Percentiles rank a stretch among this genome's conserved stretches.
These are phyloP conservation scores for Prionailurus viverrinus DNA, from an alignment of 2,113 vertebrate species.

Conservation along the genomic window DNA sequence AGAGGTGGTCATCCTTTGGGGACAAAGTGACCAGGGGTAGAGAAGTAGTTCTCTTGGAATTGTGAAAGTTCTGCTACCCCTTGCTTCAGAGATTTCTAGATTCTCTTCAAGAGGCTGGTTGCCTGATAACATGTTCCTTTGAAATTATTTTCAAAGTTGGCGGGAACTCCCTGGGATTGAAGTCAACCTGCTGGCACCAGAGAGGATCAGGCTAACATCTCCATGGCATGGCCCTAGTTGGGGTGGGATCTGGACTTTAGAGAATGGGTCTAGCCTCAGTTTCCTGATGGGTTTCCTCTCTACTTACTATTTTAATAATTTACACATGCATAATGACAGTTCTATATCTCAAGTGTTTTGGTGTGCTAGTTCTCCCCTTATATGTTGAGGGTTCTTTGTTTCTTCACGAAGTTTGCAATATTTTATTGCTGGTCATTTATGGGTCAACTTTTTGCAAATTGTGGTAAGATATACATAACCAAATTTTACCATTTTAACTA, in stretches of 20 bases:
- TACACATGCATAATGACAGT: too few species aligned
- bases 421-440: neutral
- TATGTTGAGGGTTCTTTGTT: neutral
- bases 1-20: neutral
- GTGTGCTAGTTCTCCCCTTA: neutral
- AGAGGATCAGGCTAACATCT: neutral
- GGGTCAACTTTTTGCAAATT: neutral
- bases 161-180: neutral
- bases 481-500: neutral
- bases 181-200: neutral
- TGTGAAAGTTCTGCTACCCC: neutral
- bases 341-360: neutral
- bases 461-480: neutral
- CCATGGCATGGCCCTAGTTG: neutral
- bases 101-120: neutral
- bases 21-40: neutral
- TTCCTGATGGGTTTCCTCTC: neutral
- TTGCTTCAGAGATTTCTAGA: neutral
- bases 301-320: neutral
- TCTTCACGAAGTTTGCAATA: neutral
- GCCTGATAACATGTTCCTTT: neutral
- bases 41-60: neutral
- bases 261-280: neutral
- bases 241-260: neutral
- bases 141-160: neutral